These are phyloP conservation scores for Pristionchus japonicus DNA, from an alignment of 2,888 invertebrate genomes.

Conservation along the genomic window DNA sequence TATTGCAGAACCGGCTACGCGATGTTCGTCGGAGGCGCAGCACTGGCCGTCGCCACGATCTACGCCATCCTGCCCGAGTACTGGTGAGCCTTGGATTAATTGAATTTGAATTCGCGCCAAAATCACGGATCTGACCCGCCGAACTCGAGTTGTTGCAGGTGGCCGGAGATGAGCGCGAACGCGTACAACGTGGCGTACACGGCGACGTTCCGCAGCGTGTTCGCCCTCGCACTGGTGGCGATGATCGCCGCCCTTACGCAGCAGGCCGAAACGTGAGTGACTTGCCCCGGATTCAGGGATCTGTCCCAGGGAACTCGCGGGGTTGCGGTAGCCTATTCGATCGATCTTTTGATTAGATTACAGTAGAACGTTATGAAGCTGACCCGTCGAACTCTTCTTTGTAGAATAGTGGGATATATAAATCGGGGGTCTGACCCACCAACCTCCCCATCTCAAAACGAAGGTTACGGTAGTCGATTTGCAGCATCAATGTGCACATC, in stretches of 20 bases:
- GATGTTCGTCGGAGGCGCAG: conserved; percentile 50
- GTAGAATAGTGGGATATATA: too few relatives aligned
- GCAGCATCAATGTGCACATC: conserved; percentile 55
- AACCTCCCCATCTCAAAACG: background rate
- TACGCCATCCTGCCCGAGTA: conserved; percentile 74
- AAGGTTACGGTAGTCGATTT: conserved; percentile 28
- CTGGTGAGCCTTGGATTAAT: conserved; percentile 54
- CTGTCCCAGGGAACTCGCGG: background rate
- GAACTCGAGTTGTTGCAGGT: background rate
- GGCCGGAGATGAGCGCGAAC: conserved; percentile 52
- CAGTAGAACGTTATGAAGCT: too few relatives aligned
- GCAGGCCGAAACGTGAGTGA: conserved; percentile 49
- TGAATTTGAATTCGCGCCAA: background rate
- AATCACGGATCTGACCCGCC: background rate
- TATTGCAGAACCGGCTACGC: background rate
- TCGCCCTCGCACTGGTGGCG: conserved; percentile 63
- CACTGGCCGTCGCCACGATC: conserved; percentile 59
- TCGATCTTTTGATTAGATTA: too few relatives aligned
- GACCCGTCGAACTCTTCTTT: background rate
- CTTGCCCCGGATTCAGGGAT: background rate
- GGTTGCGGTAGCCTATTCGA: background rate
- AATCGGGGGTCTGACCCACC: background rate
- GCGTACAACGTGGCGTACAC: conserved; percentile 72
- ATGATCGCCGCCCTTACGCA: conserved; percentile 60
- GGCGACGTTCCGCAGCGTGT: conserved; percentile 69